These are phyloP conservation scores for Oncorhynchus masou DNA, from an alignment of 2,113 vertebrate genomes.

Conservation along the genomic window DNA sequence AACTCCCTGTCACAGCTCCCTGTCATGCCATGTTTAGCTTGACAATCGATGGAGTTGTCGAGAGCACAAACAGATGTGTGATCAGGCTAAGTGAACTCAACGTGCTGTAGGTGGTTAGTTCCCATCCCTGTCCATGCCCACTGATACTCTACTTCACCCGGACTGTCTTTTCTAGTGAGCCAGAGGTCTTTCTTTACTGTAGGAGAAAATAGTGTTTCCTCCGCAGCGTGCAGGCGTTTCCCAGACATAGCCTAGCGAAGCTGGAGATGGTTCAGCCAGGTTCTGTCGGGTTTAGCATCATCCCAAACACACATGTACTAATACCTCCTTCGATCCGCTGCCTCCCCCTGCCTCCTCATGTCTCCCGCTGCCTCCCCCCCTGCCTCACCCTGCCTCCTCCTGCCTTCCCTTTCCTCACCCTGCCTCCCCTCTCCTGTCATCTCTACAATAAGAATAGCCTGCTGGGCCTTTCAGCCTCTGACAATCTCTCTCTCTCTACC, in stretches of 20 bases:
- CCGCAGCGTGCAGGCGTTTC: not conserved
- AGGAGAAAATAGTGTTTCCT: not conserved
- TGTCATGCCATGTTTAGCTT: too few relatives aligned
- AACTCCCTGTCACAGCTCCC: too few relatives aligned
- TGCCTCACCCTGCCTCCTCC: too few relatives aligned
- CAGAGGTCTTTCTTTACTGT: not conserved
- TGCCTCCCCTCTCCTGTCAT: not conserved
- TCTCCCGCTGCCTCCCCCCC: not conserved
- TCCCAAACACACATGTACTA: not conserved
- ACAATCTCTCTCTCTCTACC: constrained; percentile 21
- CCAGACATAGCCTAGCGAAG: not conserved
- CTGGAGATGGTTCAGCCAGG: not conserved
- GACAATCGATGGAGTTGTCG: too few relatives aligned
- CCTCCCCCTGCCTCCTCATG: not conserved
- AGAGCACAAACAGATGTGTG: too few relatives aligned
- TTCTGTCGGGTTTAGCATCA: not conserved
- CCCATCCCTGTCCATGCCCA: too few relatives aligned
- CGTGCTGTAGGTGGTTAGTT: too few relatives aligned
- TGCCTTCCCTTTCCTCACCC: too few relatives aligned
- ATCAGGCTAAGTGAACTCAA: too few relatives aligned
- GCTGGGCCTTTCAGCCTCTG: not conserved
- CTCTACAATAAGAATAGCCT: constrained; percentile 9
- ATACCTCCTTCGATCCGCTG: not conserved
- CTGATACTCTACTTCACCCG: not conserved
- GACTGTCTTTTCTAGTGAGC: not conserved